Conservation (phyloP, 2,113 vertebrate species). For the Speoplatyrhinus poulsoni region DNA sequence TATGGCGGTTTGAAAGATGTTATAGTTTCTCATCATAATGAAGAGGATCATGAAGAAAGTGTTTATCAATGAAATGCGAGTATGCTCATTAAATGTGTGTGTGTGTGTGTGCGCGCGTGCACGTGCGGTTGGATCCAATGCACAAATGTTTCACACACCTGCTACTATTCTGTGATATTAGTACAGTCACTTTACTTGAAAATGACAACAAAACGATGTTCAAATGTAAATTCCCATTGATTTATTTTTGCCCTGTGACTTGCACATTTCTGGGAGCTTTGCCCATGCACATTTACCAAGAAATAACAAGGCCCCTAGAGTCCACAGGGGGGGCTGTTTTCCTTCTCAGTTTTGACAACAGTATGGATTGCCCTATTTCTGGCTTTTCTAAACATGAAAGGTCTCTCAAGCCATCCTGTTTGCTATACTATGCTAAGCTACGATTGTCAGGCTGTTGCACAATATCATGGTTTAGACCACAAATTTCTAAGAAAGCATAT, state of each 20-base stretch:
- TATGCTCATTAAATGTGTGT: no score
- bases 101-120: no score
- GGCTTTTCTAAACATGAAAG: slow-evolving; percentile 7
- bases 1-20: background rate
- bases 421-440: slow-evolving; percentile 17
- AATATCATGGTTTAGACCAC: slow-evolving; percentile 6
- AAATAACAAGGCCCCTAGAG: background rate
- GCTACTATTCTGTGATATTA: no score
- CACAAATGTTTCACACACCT: no score
- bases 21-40: background rate
- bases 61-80: no score
- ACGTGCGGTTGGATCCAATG: no score
- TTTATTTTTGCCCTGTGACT: no score
- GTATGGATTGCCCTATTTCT: slow-evolving; percentile 20
- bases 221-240: no score
- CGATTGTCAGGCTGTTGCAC: slow-evolving; percentile 28
- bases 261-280: no score
- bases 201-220: no score
- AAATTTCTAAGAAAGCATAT: slow-evolving; percentile 25
- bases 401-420: slow-evolving; percentile 20
- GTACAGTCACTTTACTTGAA: no score
- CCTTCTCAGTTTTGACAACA: slow-evolving; percentile 23
- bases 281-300: background rate
- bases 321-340: slow-evolving; percentile 15
- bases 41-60: background rate